Base-by-base conservation (phyloP, 2,888 invertebrate genomes). In the Mythimna lalbum region DNA sequence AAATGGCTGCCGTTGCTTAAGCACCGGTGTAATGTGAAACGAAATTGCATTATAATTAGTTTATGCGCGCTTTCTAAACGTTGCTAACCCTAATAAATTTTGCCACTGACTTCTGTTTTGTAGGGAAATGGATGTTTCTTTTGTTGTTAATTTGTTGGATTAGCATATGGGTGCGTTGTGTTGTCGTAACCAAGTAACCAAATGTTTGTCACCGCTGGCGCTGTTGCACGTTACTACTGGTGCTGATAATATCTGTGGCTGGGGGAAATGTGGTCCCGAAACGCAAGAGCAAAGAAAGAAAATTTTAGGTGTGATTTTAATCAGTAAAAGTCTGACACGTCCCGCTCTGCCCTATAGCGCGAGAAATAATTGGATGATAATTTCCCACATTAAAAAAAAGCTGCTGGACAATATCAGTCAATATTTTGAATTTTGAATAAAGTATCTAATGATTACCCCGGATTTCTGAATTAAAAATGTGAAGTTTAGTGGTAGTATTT, bases 41-140 rank as follows among this genome's bases (percentile, higher is more conserved):
- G 81, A 88, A 88, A 89, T 90, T 88, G 88, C 88, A 84, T 87
- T 87, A 86, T 89, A 90, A 91, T 91, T 89, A 86, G 80, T 89
- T 89, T 89, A 86, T 84, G 83, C 84, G 83, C 92, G 92, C 92
- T 92, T 92, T 92, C 92, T 88, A 90, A 90, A 80, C 64, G 83
- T 85, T 84, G 80, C 80, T 86, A 86, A 86, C 86, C 88, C 87
- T 87, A 84, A 81, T 78, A 81, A 84, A 82, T 85, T 80, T 82
- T 78, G 73, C 71, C 63, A 75, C 66, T 72, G 66, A 68, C 62
- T 76, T 74, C 63, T 62, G 68, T 68, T 70, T 56, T 69, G 73
- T 69, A 78, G 73, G 70, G 77, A 83, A 74, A 73, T 76, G 61
- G n/a, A 61, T 73, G 64, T 57, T 76, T 62, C 57, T 74, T 76